Evolutionary conservation across 2,113 vertebrate species (phyloP).

Genomic region (Grantiella picta): DNA sequence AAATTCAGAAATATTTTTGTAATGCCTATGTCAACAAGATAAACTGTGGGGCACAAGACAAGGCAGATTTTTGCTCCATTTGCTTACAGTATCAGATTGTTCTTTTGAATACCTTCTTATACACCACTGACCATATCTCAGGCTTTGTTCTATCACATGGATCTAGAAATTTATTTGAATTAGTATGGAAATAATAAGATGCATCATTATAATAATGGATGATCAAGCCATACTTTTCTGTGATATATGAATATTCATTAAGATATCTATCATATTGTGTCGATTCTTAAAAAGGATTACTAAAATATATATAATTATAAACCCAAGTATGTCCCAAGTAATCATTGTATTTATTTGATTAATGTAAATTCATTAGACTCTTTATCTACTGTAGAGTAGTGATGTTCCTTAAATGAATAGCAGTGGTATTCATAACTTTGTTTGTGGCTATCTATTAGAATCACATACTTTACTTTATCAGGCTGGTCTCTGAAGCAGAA

Average conservation of each 20-base stretch:
- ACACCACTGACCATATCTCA: neutral
- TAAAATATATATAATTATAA: constrained; percentile 11
- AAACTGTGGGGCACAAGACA: neutral
- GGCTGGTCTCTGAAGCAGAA: constrained; percentile 62
- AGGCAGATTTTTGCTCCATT: neutral
- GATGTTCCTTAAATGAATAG: constrained; percentile 74
- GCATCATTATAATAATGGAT: neutral
- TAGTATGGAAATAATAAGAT: neutral
- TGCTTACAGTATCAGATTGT: neutral
- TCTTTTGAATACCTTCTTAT: neutral
- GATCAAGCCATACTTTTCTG: neutral
- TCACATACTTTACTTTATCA: constrained; percentile 73
- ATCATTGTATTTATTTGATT: constrained; percentile 64
- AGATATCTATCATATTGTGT: neutral
- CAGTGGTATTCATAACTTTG: constrained; percentile 70
- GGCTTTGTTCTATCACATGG: neutral
- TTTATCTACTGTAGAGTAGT: constrained; percentile 68
- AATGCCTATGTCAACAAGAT: neutral
- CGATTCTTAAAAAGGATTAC: neutral
- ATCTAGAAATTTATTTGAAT: constrained; percentile 2
- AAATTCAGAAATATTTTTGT: neutral
- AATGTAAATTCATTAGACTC: constrained; percentile 66
- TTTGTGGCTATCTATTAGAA: constrained; percentile 76
- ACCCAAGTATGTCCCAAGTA: neutral
- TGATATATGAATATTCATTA: neutral